Base-by-base conservation (phyloP, 2,888 invertebrate species). In the Campoplex nolae region DNA sequence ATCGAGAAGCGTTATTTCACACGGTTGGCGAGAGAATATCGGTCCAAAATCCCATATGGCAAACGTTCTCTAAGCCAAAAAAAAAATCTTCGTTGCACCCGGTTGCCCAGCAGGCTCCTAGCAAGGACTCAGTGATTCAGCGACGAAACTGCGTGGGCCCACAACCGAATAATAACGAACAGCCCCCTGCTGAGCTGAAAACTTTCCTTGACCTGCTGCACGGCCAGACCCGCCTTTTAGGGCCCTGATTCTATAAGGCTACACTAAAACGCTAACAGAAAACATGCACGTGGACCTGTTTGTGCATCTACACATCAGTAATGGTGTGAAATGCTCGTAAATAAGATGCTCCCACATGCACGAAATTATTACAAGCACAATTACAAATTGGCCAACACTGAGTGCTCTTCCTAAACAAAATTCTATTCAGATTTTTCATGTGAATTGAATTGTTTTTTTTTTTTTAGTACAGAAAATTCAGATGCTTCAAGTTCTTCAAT, bases 191-290 rank as follows among this genome's bases (percentile, higher is more conserved):
- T 42, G 73, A 84, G 86, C 87, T 88, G 87, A 88, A 88, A 89
- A 87, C 88, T 90, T 88, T 90, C 89, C 89, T 89, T 89, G 90
- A 89, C 90, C 89, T 85, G 90, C 84, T 81, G 79, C 80, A 54
- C 76, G 71, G 68, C 45, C 80, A 28, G 54, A 13, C 70, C 38
- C 42, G 48, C 35, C 28, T 48, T 42, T 77, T 65, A 23, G 51
- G 68, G 73, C 16, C 71, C 38, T 54, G 58, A 65, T 76, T 79
- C 18, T 67, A 70, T 51, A 71, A 56, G 51, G 3, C 35, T 28
- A 38, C 23, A 51, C 28, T 32, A 62, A 16, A 35, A 54, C 13
- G 23, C 48, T 16, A 16, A 62, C 28, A 58, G 32, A 62, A 62
- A 32, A 32, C 11, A 51, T 51, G 51, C 51, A 18, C 18, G 16